Conservation (phyloP, 2,113 vertebrate species). For the Alligator sinensis region DNA sequence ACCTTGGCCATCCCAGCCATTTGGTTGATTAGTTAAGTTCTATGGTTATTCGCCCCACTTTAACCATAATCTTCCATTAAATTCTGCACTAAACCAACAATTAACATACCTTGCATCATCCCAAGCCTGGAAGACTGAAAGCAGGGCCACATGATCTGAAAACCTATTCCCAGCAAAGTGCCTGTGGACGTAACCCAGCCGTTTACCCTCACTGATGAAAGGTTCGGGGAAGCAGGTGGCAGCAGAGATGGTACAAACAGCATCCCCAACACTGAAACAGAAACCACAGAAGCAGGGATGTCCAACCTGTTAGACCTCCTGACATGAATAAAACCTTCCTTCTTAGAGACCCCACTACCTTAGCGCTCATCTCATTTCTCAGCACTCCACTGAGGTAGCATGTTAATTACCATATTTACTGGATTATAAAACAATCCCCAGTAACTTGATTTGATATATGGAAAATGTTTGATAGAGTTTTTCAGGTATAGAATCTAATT, state of each 20-base stretch:
- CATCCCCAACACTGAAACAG: constrained; percentile 91
- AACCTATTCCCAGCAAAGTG: constrained; percentile 93
- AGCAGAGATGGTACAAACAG: constrained; percentile 93
- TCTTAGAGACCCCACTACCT: not conserved
- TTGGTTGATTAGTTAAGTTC: not conserved
- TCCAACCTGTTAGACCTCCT: not conserved
- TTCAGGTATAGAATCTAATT: too few species aligned
- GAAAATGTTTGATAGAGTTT: too few species aligned
- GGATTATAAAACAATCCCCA: too few species aligned
- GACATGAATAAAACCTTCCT: not conserved
- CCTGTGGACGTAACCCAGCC: constrained; percentile 91
- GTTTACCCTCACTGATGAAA: constrained; percentile 93
- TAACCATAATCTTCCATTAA: not conserved
- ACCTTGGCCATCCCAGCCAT: not conserved
- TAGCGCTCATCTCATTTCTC: not conserved
- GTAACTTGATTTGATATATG: too few species aligned
- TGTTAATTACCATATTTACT: not conserved
- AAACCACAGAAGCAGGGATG: not conserved
- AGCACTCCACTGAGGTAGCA: not conserved
- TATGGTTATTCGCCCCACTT: not conserved
- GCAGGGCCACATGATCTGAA: constrained; percentile 94
- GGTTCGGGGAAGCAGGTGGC: constrained; percentile 95
- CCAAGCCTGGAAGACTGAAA: constrained; percentile 96
- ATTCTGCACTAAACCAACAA: not conserved
- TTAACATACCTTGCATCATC: constrained; percentile 89